phyloP scores from a whole-genome alignment of 2,888 invertebrate genomes.

The Hermodice carunculata region DNA sequence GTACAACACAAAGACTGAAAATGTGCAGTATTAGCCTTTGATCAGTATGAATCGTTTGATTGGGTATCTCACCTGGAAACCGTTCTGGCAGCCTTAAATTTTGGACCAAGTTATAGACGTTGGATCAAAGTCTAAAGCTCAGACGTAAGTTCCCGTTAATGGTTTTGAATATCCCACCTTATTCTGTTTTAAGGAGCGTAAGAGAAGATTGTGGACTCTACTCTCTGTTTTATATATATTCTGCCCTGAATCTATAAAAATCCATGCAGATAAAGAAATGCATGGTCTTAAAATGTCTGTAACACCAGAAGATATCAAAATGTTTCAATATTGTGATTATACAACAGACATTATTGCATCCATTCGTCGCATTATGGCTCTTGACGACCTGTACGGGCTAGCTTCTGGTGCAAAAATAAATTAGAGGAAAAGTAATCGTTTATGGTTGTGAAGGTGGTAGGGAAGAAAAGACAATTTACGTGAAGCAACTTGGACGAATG shows the following conservation, averaged over 20 bases:
- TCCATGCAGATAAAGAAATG: not conserved
- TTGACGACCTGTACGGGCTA: not conserved
- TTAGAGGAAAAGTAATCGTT: too few relatives aligned
- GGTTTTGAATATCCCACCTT: too few relatives aligned
- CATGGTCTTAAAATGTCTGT: not conserved
- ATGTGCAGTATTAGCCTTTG: not conserved
- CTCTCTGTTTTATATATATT: constrained; percentile 3
- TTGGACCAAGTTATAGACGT: too few relatives aligned
- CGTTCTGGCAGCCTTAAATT: not conserved
- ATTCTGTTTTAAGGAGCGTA: too few relatives aligned
- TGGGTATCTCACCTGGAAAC: not conserved
- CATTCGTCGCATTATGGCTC: not conserved
- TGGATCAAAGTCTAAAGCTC: too few relatives aligned
- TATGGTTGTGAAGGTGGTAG: too few relatives aligned
- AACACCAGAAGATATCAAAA: not conserved
- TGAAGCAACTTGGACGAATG: too few relatives aligned
- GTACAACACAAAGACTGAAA: not conserved
- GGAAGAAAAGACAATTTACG: too few relatives aligned
- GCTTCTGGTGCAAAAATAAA: constrained; percentile 2
- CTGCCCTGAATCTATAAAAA: not conserved
- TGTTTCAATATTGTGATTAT: constrained; percentile 2
- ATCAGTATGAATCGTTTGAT: constrained; percentile 2
- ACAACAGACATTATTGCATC: not conserved
- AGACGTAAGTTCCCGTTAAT: too few relatives aligned
- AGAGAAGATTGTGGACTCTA: constrained; percentile 2